These are phyloP conservation scores for Deilephila elpenor DNA, from an alignment of 2,888 invertebrate species.

Conservation along the genomic window DNA sequence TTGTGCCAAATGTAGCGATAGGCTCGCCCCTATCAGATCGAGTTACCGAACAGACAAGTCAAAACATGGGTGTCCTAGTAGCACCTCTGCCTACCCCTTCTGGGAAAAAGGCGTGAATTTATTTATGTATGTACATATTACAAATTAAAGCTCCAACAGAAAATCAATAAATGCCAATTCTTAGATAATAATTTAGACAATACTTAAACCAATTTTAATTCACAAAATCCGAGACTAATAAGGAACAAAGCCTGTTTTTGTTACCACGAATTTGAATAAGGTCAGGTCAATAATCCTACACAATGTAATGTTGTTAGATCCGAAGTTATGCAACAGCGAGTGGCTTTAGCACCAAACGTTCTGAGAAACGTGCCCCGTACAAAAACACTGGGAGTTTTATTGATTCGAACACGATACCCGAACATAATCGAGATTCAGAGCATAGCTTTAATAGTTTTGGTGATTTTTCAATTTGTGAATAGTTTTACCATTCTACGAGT, in stretches of 20 bases:
- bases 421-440: conserved; percentile 69
- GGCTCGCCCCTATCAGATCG: too few relatives aligned
- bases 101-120: too few relatives aligned
- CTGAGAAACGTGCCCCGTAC: conserved; percentile 80
- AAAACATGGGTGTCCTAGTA: too few relatives aligned
- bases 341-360: conserved; percentile 66
- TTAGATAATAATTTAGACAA: too few relatives aligned
- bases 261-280: conserved; percentile 65
- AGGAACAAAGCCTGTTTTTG: conserved; percentile 36
- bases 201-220: neutral
- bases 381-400: conserved; percentile 77
- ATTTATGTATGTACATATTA: too few relatives aligned
- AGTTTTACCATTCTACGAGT: conserved; percentile 40
- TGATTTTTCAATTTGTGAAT: conserved; percentile 52
- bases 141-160: too few relatives aligned
- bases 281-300: conserved; percentile 71
- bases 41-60: too few relatives aligned
- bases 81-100: too few relatives aligned
- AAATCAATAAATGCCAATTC: too few relatives aligned
- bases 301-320: conserved; percentile 65
- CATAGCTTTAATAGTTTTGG: conserved; percentile 61
- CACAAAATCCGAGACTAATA: conserved; percentile 22
- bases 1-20: too few relatives aligned
- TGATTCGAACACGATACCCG: conserved; percentile 75
- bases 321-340: conserved; percentile 73